These are phyloP conservation scores for Philereme transversata DNA, from an alignment of 2,888 invertebrate genomes.

Conservation along the genomic window DNA sequence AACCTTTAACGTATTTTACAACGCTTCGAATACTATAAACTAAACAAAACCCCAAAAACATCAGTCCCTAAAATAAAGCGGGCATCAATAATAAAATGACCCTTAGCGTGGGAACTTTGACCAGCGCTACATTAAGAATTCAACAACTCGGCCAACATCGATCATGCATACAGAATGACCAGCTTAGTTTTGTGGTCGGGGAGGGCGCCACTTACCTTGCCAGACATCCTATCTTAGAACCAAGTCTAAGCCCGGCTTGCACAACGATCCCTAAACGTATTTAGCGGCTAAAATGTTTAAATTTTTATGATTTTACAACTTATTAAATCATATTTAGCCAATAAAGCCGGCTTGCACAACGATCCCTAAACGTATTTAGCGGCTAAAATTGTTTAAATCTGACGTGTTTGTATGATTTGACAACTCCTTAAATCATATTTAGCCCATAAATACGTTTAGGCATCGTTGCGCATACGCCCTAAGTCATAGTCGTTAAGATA, in stretches of 20 bases:
- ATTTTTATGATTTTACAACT: too few relatives aligned
- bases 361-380: too few relatives aligned
- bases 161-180: constrained; percentile 50
- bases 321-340: too few relatives aligned
- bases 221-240: background rate
- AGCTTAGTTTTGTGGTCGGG: constrained; percentile 25
- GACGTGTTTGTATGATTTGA: too few relatives aligned
- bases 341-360: too few relatives aligned
- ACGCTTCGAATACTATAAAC: background rate
- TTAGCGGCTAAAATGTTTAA: background rate
- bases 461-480: too few relatives aligned
- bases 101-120: constrained; percentile 40
- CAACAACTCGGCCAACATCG: constrained; percentile 50
- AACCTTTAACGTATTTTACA: too few relatives aligned
- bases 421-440: too few relatives aligned
- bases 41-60: constrained; percentile 5
- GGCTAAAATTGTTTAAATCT: too few relatives aligned
- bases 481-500: too few relatives aligned
- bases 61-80: constrained; percentile 12
- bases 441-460: too few relatives aligned
- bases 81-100: constrained; percentile 32
- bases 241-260: too few relatives aligned
- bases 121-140: constrained; percentile 49
- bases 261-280: background rate
- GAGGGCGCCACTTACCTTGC: constrained; percentile 7